A percentile compares a stretch with the other conserved stretches of the same genome.
Conservation (phyloP, 1,140 invertebrate species). For the Drosophila grimshawi region DNA sequence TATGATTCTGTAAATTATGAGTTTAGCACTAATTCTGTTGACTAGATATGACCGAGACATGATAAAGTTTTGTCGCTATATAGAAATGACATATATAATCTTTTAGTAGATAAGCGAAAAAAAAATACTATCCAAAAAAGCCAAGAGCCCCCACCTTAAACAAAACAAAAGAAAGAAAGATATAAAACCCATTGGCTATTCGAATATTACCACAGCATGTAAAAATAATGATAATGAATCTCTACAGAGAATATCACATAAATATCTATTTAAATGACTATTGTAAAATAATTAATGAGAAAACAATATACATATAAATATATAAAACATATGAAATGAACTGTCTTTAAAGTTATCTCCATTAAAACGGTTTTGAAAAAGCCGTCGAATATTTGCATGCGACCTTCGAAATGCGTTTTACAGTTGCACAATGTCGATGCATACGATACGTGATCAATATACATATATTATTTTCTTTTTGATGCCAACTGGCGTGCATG, state of each 20-base stretch:
- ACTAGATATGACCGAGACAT: conserved; percentile 29
- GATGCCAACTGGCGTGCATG: background rate
- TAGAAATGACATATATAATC: conserved; percentile 54
- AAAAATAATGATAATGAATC: conserved; percentile 42
- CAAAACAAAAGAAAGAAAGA: conserved; percentile 4
- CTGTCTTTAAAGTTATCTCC: conserved; percentile 6
- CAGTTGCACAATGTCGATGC: conserved; percentile 60
- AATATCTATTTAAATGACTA: conserved; percentile 47
- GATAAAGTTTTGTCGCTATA: conserved; percentile 61
- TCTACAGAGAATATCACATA: conserved; percentile 37
- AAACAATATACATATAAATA: conserved; percentile 37
- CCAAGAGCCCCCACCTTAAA: conserved; percentile 9
- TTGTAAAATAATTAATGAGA: conserved; percentile 65
- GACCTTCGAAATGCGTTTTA: conserved; percentile 58
- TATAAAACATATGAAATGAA: conserved; percentile 26
- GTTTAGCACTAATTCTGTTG: conserved; percentile 69
- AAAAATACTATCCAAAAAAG: conserved; percentile 1
- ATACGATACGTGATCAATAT: conserved; percentile 61
- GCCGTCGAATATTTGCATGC: conserved; percentile 34
- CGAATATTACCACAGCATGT: conserved; percentile 43
- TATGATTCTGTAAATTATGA: conserved; percentile 73
- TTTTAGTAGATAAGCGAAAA: conserved; percentile 33
- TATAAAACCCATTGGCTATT: conserved; percentile 65
- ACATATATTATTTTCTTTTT: conserved; percentile 5
- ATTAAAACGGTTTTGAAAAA: conserved; percentile 3